Base-by-base conservation (phyloP, 2,113 vertebrate species). In the Pseudorhombus dupliciocellatus region DNA sequence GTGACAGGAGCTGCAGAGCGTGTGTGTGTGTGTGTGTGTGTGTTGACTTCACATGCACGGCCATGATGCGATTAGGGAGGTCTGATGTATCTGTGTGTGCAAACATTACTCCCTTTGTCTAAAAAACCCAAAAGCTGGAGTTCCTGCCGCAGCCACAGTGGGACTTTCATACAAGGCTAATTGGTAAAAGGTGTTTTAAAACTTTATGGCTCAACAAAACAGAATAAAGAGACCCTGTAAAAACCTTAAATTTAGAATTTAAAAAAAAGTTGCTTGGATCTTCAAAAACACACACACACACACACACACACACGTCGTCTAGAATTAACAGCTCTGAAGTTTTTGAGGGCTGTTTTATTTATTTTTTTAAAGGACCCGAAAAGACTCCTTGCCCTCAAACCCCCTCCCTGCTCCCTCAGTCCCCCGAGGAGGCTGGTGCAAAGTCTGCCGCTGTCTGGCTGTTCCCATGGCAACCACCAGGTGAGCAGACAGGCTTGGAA, bases 381-480 rank as follows among this genome's bases (percentile, higher is more conserved):
- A 73, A 80, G 85, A 84, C 81, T 75, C 80, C 71, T 88, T 55
- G n/a, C 67, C 67, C 80, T 71, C 88, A 89, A 52, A 89, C 85
- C 83, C 81, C 58, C 56, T 84, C 83, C 84, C 83, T 87, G 86
- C 88, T 87, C 88, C 80, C 83, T 77, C 80, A 90, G 88, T 87
- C 83, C 89, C 79, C 73, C 74, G 30, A 77, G 84, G 81, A 87
- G 87, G 82, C 84, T 88, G 90, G 84, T 90, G 91, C 89, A 90
- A 91, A 91, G 91, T 92, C 92, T 93, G 92, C 91, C 83, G 60
- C 87, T 87, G 88, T 91, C 91, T 91, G 90, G 83, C 90, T 93
- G 93, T 93, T 94, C 88, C 93, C 93, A 94, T 94, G 91, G 92
- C 89, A 92, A 94, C 92, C 90, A 89, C 91, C 93, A 94, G 93